Percentiles rank a stretch among this genome's conserved stretches.
phyloP scores from a whole-genome alignment of 2,888 invertebrate genomes.

The Megaustenia siamemsis region DNA sequence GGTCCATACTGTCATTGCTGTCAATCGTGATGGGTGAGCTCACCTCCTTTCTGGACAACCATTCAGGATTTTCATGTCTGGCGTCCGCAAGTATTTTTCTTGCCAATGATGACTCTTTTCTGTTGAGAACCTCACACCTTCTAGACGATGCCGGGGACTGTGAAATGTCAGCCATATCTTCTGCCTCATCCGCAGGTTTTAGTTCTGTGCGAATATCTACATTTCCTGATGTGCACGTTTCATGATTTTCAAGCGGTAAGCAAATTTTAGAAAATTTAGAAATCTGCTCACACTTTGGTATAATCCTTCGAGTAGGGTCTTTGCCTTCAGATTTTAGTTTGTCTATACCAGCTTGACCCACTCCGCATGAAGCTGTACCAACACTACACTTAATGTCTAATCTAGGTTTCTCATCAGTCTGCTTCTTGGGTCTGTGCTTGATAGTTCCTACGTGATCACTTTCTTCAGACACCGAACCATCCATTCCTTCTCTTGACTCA shows the following conservation, averaged over 20 bases:
- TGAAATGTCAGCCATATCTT: no score
- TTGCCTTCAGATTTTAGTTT: not conserved
- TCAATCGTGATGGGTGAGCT: conserved; percentile 21
- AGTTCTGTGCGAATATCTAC: not conserved
- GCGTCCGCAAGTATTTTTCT: not conserved
- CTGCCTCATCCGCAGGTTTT: not conserved
- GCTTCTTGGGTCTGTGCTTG: conserved; percentile 45
- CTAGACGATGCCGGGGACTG: not conserved
- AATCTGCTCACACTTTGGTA: not conserved
- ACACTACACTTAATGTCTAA: not conserved
- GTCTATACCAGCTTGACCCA: not conserved
- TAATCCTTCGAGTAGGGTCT: not conserved
- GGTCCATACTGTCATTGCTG: conserved; percentile 39
- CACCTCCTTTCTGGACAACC: not conserved
- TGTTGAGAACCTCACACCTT: not conserved
- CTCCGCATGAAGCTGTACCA: not conserved
- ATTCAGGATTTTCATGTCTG: not conserved
- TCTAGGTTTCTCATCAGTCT: not conserved
- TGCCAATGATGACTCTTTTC: not conserved
- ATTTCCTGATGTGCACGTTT: not conserved
- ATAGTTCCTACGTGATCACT: conserved; percentile 54
- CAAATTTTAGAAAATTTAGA: not conserved
- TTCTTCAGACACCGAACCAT: conserved; percentile 57
- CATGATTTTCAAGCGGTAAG: no score
- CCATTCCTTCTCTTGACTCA: conserved; percentile 61